A percentile compares a stretch with the other conserved stretches of the same genome.
phyloP scores from a whole-genome alignment of 2,888 invertebrate species.

The Lepidonotus clava region DNA sequence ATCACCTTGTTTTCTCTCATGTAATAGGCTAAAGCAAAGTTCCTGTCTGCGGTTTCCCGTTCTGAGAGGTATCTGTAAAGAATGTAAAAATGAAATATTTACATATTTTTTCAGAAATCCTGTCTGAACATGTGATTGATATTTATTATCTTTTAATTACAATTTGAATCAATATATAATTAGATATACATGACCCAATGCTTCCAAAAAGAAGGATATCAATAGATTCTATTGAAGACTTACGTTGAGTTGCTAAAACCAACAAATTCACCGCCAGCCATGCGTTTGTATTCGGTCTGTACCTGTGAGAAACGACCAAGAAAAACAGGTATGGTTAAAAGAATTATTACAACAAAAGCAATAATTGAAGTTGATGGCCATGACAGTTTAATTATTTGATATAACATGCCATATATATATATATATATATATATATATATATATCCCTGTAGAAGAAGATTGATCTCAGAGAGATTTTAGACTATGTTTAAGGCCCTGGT shows the following conservation, averaged over 20 bases:
- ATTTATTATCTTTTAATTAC: not conserved
- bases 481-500: too few relatives aligned
- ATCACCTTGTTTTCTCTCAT: conserved; percentile 91
- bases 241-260: conserved; percentile 82
- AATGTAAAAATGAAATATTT: not conserved
- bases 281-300: conserved; percentile 10
- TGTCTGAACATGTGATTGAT: too few relatives aligned
- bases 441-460: too few relatives aligned
- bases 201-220: not conserved
- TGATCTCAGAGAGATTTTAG: too few relatives aligned
- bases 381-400: too few relatives aligned
- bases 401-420: too few relatives aligned
- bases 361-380: too few relatives aligned
- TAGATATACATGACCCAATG: not conserved
- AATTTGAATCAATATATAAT: not conserved
- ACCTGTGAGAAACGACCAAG: not conserved
- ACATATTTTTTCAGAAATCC: not conserved
- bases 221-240: not conserved
- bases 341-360: too few relatives aligned
- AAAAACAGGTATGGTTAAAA: not conserved
- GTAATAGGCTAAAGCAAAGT: conserved; percentile 98
- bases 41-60: conserved; percentile 93
- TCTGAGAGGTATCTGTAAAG: conserved; percentile 25
- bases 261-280: conserved; percentile 86
- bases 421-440: too few relatives aligned